Base-by-base conservation (phyloP, 2,888 invertebrate genomes). In the Ophonus ardosiacus region DNA sequence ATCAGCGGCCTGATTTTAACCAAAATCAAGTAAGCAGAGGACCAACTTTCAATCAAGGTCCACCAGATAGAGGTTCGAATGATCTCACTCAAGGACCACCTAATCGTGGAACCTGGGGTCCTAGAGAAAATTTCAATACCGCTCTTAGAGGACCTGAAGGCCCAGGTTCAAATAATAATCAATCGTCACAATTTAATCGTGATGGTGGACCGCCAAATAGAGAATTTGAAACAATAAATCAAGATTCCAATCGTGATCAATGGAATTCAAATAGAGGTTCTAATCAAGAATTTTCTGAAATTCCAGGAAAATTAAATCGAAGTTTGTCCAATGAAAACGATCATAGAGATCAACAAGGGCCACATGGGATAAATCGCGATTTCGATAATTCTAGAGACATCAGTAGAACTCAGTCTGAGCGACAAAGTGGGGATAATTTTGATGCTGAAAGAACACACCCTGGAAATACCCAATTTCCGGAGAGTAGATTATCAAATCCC, bases 351-450 rank as follows among this genome's bases (percentile, higher is more conserved):
- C 74, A 74, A 15, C 74, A 10, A 4, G 74, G 21, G 0, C 18
- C 15, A 3, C 40, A n/a, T 0, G 24, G 10, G 15, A 17, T 71
- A 43, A 15, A 71, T 71, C 17, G 74, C 40, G 74, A 51, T n/a
- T 71, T 71, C 15, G 21, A 74, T 38, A 71, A 40, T 15, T 38
- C 38, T 17, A 38, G 40, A 71, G 71, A 71, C 13, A 6, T 51
- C 8, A 17, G 18, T 15, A 40, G 18, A 51, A 74, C 2, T 51
- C 51, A 8, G 15, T 43, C 8, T 61, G 31, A 31, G 15, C 1
- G 31, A 51, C 18, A 17, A 56, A 57, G 43, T 24, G 84, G 61
- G 15, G 85, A 86, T 65, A 85, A 83, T 84, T 86, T 86, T 63
- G 65, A 78, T 79, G 79, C 59, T 59, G 78, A 79, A 8, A 59